Percentiles rank a stretch among this genome's conserved stretches.
phyloP scores from a whole-genome alignment of 2,797 vertebrate species.

The Cyclura pinguis region DNA sequence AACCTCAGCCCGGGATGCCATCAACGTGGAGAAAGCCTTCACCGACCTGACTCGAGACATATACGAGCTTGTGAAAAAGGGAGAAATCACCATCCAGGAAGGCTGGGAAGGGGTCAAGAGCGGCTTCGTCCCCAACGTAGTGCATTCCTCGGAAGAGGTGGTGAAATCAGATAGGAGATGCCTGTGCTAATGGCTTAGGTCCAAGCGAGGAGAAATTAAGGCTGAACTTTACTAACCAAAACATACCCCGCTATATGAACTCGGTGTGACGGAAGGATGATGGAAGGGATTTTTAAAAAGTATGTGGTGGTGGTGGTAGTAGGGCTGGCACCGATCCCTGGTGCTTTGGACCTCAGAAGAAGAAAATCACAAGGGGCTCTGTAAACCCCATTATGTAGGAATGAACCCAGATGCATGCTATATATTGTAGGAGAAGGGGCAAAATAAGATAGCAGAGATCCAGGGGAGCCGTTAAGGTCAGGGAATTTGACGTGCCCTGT shows the following conservation, averaged over 20 bases:
- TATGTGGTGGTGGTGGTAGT: slow-evolving; percentile 41
- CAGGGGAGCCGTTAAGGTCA: slow-evolving; percentile 37
- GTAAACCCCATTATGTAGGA: slow-evolving; percentile 48
- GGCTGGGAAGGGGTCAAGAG: slow-evolving; percentile 99
- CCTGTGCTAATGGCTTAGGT: slow-evolving; percentile 89
- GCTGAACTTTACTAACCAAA: slow-evolving; percentile 74
- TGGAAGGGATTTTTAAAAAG: slow-evolving; percentile 12
- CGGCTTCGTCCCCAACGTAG: slow-evolving; percentile 96
- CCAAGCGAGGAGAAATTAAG: slow-evolving; percentile 52
- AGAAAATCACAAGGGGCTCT: slow-evolving; percentile 43
- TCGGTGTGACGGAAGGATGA: slow-evolving; percentile 57
- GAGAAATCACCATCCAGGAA: slow-evolving; percentile 97
- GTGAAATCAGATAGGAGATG: slow-evolving; percentile 97
- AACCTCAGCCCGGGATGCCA: slow-evolving; percentile 95
- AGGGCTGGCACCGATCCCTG: slow-evolving; percentile 49
- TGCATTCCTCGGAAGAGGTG: slow-evolving; percentile 98
- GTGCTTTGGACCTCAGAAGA: slow-evolving; percentile 69
- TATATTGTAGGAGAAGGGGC: slow-evolving; percentile 64
- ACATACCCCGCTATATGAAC: slow-evolving; percentile 74
- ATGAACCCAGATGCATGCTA: slow-evolving; percentile 76
- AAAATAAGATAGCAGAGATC: slow-evolving; percentile 48
- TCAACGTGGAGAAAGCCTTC: slow-evolving; percentile 98
- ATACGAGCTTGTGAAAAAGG: slow-evolving; percentile 94
- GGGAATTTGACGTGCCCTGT: slow-evolving; percentile 59
- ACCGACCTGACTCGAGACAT: slow-evolving; percentile 97